Evolutionary conservation across 64 coral and sea anemone species (phyloP).

Genomic region (Stichodactyla mertensii): DNA sequence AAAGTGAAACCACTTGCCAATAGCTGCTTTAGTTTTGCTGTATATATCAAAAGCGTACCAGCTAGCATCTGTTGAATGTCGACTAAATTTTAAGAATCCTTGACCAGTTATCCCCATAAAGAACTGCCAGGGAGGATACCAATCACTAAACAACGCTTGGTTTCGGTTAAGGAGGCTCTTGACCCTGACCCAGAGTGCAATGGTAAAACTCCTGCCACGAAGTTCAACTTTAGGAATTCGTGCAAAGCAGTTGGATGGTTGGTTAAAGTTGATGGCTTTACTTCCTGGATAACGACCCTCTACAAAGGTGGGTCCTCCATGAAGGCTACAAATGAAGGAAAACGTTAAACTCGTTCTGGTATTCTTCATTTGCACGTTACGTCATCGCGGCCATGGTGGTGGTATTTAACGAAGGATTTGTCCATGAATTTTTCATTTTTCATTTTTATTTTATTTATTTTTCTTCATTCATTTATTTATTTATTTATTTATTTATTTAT

Average conservation of each 20-base stretch:
- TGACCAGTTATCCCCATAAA: not conserved
- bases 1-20: constrained; percentile 5
- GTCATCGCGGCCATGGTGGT: no score
- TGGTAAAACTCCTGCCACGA: not conserved
- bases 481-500: no score
- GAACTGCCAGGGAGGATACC: not conserved
- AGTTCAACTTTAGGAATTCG: constrained; percentile 5
- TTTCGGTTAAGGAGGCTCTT: not conserved
- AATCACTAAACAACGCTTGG: not conserved
- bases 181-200: not conserved
- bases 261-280: constrained; percentile 1
- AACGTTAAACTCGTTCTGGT: no score
- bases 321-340: not conserved
- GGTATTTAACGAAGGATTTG: no score
- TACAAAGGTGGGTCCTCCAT: not conserved
- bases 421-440: no score
- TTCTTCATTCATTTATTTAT: no score
- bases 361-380: no score
- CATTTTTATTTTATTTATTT: no score
- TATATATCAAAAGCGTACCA: not conserved
- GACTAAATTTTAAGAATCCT: not conserved
- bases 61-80: not conserved
- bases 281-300: not conserved
- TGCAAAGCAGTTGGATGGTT: constrained; percentile 2
- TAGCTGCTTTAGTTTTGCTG: not conserved